Percentiles rank a stretch among this genome's conserved stretches.
These are phyloP conservation scores for Bubo scandiacus DNA, from an alignment of 2,113 vertebrate species.

Conservation along the genomic window DNA sequence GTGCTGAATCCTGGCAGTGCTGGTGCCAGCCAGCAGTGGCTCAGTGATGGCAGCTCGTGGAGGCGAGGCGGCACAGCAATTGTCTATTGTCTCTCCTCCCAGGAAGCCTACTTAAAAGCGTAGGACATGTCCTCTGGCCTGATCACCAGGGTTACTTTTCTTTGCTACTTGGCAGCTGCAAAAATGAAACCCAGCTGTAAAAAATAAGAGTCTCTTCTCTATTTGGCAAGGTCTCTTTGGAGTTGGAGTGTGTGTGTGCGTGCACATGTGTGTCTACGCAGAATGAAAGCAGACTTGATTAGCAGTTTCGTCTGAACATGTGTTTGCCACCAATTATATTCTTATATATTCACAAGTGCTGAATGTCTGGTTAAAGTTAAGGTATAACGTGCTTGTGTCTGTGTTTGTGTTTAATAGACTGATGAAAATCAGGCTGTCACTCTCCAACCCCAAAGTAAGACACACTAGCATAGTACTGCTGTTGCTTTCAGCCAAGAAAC, in stretches of 20 bases:
- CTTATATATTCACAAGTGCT: neutral
- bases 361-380: neutral
- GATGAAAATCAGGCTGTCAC: neutral
- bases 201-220: neutral
- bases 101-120: neutral
- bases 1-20: neutral
- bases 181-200: constrained; percentile 26
- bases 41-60: neutral
- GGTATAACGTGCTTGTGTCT: neutral
- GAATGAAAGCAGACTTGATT: neutral
- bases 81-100: neutral
- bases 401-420: neutral
- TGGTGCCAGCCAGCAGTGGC: neutral
- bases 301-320: neutral
- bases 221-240: neutral
- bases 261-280: neutral
- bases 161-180: constrained; percentile 37
- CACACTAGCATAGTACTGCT: rapidly evolving
- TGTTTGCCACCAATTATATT: neutral
- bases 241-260: neutral
- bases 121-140: constrained; percentile 9
- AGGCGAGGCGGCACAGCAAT: neutral
- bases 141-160: constrained; percentile 27
- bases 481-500: neutral
- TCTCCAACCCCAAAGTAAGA: neutral